A percentile compares a stretch with the other conserved stretches of the same genome.
Evolutionary conservation across 2,113 vertebrate genomes (phyloP).

Genomic region (Macquaria australasica): DNA sequence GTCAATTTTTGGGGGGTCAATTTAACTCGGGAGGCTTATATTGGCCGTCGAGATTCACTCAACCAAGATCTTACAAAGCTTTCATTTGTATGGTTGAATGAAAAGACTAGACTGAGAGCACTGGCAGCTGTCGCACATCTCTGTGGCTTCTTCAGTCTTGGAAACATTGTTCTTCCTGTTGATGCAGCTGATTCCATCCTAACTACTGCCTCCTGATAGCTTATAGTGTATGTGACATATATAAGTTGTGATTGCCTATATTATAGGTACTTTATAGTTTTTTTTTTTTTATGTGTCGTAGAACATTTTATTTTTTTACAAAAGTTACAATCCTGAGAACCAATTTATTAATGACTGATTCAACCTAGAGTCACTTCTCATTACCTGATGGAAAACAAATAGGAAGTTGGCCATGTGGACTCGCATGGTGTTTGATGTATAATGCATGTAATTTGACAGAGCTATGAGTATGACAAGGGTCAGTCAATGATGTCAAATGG

Average conservation of each 20-base stretch:
- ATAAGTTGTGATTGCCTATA: not conserved
- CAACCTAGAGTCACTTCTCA: not conserved
- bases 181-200: not conserved
- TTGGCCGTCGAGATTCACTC: not conserved
- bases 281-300: conserved; percentile 3
- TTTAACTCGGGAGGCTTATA: not conserved
- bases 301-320: not conserved
- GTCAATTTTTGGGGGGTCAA: not conserved
- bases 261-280: not conserved
- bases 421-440: not conserved
- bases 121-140: conserved; percentile 9
- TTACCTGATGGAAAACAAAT: not conserved
- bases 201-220: not conserved
- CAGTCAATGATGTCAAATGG: not conserved
- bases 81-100: not conserved
- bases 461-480: not conserved
- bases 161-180: conserved; percentile 20
- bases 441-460: not conserved
- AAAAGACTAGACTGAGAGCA: not conserved
- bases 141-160: conserved; percentile 11
- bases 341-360: not conserved
- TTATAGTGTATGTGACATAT: not conserved
- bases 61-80: not conserved
- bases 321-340: not conserved
- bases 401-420: not conserved